Base-by-base conservation (phyloP, 1,140 invertebrate genomes). In the Ephestia elutella region DNA sequence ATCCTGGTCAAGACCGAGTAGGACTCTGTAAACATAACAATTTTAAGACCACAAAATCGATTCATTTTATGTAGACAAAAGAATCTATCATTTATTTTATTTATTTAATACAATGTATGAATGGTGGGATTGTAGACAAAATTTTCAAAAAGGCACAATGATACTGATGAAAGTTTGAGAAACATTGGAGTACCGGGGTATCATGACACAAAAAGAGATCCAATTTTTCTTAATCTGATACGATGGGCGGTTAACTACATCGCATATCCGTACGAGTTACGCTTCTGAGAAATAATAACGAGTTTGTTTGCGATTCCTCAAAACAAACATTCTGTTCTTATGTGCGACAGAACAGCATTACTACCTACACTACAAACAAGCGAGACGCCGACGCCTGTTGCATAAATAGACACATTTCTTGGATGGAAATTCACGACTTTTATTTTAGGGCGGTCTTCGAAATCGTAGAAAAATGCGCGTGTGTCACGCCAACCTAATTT, bases 381-480 rank as follows among this genome's bases (percentile, higher is more conserved):
- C 71, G 66, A 62, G 61, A 79, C 82, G 80, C 79, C 80, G 71
- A 82, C 78, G 77, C 75, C 65, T 58, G 62, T 54, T 70, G 73
- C 80, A 78, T 73, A 86, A 85, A 87, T 85, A 87, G 80, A 84
- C 62, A 72, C 75, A 80, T 79, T 80, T 84, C 80, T 80, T 78
- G 80, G 80, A 76, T 82, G 75, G 72, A 80, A 80, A 82, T 84
- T 73, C 71, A 78, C 68, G 38, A 82, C 65, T 81, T 81, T 82
- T 80, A 80, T 78, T 75, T 53, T 53, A 53, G 50, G 19, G 50
- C 19, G 9, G 21, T 25, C 50, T 25, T 25, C 50, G 50, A 53
- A 20, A 53, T 53, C 50, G 50, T 21, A 25, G 50, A 53, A 53
- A 53, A 53, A 53, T 53, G 50, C 20, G 21, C 59, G 54, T 54